Base-by-base conservation (phyloP, 2,113 vertebrate genomes). In the Orycteropus afer region DNA sequence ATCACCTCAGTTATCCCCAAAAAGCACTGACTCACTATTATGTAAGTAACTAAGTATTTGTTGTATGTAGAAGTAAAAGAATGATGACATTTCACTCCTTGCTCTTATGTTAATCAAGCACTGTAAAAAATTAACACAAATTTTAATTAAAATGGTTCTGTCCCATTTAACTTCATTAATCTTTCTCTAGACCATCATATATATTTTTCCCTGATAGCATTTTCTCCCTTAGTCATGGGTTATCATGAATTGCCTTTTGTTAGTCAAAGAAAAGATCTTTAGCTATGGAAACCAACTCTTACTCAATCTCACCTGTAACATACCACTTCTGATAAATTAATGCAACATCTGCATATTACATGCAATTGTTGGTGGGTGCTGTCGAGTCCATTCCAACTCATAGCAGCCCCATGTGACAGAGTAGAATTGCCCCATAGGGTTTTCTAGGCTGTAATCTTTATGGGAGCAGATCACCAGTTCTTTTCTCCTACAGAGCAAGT, bases 71-170 rank as follows among this genome's bases (percentile, higher is more conserved):
- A 96, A 94, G 22, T 85, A 55, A 57, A 84, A 94, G 89, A 57
- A 88, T 59, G 27, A 63, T 10, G 79, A 55, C 47, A 11, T 85
- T 4, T 73, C n/a, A n/a, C n/a, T n/a, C 86, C 51, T 93, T 89
- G 85, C 2, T 94, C 13, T 63, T 27, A n/a, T n/a, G n/a, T n/a
- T n/a, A n/a, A n/a, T n/a, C n/a, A n/a, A n/a, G n/a, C n/a, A n/a
- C n/a, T n/a, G n/a, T n/a, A 94, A 93, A 42, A 82, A 94, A 91
- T 76, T 82, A 92, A 92, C n/a, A 86, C 92, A 69, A 67, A 53
- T 53, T 89, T 83, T 88, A 65, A 87, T 79, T 86, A 81, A 87
- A 97, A 55, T 61, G 45, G 23, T 61, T 96, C 49, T 84, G 59
- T 51, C 25, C 57, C 32, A 9, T 94, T 95, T 63, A 94, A 94